Evolutionary conservation across 2,888 invertebrate genomes (phyloP), one percentile per base, ranked within the genome.

Genomic region (Meteorus cinctellus): DNA sequence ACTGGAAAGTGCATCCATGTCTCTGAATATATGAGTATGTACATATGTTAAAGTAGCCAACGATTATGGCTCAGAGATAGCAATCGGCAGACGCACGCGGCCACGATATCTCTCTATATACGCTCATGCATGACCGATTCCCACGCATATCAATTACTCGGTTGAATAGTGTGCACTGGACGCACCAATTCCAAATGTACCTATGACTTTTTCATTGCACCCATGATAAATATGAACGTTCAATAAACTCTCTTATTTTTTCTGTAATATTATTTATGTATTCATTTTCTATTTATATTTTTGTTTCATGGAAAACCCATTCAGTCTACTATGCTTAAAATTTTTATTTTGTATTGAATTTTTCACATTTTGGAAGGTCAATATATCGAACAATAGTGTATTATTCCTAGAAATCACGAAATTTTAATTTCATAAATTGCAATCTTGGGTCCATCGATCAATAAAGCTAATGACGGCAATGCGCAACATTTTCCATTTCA

Each of bases 121-220:
- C 27, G 67, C 74, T 68, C 63, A 72, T 76, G 73, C 75, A 67
- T 78, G 78, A 78, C 72, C 76, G 75, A 80, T 81, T 81, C 81
- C 80, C 80, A 81, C 80, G 80, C 77, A 72, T 79, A 80, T 82
- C 76, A 74, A 79, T 82, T 78, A 77, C 75, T 70, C 70, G 60
- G 27, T 60, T 70, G 70, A 70, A 59, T 70, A 36, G 60, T 60
- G 60, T 60, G 36, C 60, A 45, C 45, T 59, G 59, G 12, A 19
- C 34, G 41, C 31, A 41, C 31, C 16, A 31, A 31, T 55, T 55
- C 5, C 51, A 55, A 55, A 55, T 6, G 51, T 1, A 19, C 19
- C 8, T 19, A 55, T 55, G 19, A n/a, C 19, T 55, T 19, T 19
- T 55, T 19, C 19, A 55, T 55, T 55, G 51, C 51, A 19, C n/a